Conservation (phyloP, 2,888 invertebrate species). For the Dynastes grantii region DNA sequence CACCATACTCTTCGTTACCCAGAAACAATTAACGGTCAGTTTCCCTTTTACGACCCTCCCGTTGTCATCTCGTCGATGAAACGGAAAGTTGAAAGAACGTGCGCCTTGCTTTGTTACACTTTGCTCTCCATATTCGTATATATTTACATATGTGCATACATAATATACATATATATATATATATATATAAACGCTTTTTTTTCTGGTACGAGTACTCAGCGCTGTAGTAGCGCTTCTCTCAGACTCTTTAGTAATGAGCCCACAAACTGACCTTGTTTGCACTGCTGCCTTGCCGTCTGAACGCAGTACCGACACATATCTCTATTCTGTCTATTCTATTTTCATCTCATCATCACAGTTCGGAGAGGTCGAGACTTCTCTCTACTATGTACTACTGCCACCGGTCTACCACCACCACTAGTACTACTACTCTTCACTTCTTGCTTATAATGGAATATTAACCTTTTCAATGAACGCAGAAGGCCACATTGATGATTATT, state of each 20-base stretch:
- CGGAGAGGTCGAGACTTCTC: neutral
- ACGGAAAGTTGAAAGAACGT: constrained; percentile 9
- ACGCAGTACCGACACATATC: neutral
- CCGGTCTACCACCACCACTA: neutral
- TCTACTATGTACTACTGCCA: neutral
- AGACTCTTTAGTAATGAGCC: constrained; percentile 6
- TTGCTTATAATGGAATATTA: constrained; percentile 34
- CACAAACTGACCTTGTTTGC: constrained; percentile 21
- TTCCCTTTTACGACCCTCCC: constrained; percentile 9
- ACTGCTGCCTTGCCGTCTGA: neutral
- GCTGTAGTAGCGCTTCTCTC: neutral
- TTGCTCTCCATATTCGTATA: neutral
- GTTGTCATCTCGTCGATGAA: constrained; percentile 5
- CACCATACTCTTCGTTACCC: constrained; percentile 14
- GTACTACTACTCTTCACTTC: neutral
- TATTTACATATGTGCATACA: neutral
- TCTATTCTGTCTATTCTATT: constrained; percentile 9
- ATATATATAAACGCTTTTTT: neutral
- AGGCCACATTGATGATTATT: constrained; percentile 33
- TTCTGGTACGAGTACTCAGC: neutral
- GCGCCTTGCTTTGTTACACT: neutral
- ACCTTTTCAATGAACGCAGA: constrained; percentile 41
- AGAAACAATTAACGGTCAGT: constrained; percentile 26
- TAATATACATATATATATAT: neutral
- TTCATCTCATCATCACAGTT: too few relatives aligned